phyloP scores from a whole-genome alignment of 2,797 vertebrate genomes.

The Rhinichthys osculus region DNA sequence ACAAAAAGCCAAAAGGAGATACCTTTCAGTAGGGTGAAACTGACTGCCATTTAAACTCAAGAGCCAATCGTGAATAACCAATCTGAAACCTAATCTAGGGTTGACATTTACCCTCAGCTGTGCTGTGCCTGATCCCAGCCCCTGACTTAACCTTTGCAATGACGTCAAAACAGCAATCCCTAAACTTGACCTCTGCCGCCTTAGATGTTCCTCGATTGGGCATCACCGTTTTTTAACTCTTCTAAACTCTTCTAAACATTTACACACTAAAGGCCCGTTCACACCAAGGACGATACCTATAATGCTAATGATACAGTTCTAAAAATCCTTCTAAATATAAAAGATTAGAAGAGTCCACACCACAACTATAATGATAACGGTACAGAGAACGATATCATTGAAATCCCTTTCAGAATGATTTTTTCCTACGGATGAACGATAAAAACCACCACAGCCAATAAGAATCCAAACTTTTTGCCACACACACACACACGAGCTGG shows the following conservation, averaged over 20 bases:
- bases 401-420: background rate
- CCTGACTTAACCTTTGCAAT: background rate
- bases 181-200: slow-evolving; percentile 9
- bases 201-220: background rate
- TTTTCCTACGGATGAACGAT: too few species aligned
- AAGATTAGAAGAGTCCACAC: background rate
- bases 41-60: slow-evolving; percentile 5
- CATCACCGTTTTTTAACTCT: background rate
- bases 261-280: background rate
- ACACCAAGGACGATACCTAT: background rate
- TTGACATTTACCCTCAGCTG: background rate
- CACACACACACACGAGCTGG: background rate
- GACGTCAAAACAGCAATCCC: background rate
- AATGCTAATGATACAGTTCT: background rate
- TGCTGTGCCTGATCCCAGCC: background rate
- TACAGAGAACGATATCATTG: background rate
- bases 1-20: background rate
- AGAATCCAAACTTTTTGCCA: background rate
- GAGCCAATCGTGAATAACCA: background rate
- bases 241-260: background rate
- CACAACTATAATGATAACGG: background rate
- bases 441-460: background rate
- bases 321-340: background rate
- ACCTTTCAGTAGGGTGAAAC: background rate
- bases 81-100: background rate